These are phyloP conservation scores for Gobius niger DNA, from an alignment of 2,113 vertebrate genomes.

Conservation along the genomic window DNA sequence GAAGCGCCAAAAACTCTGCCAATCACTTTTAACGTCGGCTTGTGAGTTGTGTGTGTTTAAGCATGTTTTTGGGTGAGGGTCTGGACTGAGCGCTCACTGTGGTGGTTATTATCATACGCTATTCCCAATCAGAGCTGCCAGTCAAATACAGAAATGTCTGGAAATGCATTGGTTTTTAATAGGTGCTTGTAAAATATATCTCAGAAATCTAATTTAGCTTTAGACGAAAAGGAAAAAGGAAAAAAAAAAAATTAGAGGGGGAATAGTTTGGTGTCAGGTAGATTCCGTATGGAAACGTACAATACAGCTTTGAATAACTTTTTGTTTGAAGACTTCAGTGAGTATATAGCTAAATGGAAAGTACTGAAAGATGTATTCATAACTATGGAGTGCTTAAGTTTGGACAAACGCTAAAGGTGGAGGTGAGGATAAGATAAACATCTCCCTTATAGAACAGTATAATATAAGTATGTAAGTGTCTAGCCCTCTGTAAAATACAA, in stretches of 20 bases:
- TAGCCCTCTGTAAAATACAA: too few species aligned
- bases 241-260: background rate
- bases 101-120: background rate
- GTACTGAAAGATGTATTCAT: too few species aligned
- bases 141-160: background rate
- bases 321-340: background rate
- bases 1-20: slow-evolving; percentile 44
- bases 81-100: background rate
- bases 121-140: background rate
- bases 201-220: background rate
- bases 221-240: background rate
- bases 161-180: too few species aligned
- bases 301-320: too few species aligned
- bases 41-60: slow-evolving; percentile 21
- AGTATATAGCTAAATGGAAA: too few species aligned
- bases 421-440: too few species aligned
- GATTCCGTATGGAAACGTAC: too few species aligned
- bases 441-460: too few species aligned
- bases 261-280: background rate
- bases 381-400: too few species aligned
- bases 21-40: slow-evolving; percentile 32
- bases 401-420: too few species aligned
- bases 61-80: background rate
- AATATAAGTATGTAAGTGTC: too few species aligned
- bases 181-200: background rate